Conservation (phyloP, 2,888 invertebrate species). For the Bursaphelenchus okinawaensis region DNA sequence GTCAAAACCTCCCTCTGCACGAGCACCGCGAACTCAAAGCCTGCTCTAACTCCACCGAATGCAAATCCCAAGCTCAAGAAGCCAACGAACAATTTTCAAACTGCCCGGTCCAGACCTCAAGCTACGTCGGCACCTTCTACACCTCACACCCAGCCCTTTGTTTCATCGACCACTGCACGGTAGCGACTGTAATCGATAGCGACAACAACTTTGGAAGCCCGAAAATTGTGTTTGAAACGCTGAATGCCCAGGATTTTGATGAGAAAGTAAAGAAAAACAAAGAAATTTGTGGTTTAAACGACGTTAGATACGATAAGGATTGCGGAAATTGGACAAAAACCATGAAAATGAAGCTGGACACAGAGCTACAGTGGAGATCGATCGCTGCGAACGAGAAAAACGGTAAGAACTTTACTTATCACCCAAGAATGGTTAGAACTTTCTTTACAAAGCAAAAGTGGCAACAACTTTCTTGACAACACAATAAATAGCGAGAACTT, state of each 20-base stretch:
- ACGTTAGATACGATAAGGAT: slow-evolving; percentile 12
- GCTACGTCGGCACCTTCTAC: slow-evolving; percentile 20
- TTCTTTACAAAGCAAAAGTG: too few relatives aligned
- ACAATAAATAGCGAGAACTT: too few relatives aligned
- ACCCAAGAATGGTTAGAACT: too few relatives aligned
- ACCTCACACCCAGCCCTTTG: slow-evolving; percentile 17
- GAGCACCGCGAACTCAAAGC: slow-evolving; percentile 16
- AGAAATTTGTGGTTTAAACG: slow-evolving; percentile 15
- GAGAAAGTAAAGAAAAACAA: background rate
- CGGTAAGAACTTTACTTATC: too few relatives aligned
- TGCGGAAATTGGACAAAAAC: slow-evolving; percentile 16
- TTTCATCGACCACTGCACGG: slow-evolving; percentile 25
- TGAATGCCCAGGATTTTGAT: slow-evolving; percentile 11
- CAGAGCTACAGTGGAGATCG: background rate
- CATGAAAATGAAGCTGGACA: slow-evolving; percentile 7
- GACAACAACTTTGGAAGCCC: slow-evolving; percentile 1
- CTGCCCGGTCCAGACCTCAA: slow-evolving; percentile 17
- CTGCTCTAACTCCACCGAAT: slow-evolving; percentile 9
- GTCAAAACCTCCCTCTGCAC: slow-evolving; percentile 2
- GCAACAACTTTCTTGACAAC: too few relatives aligned
- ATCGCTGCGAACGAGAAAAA: slow-evolving; percentile 8
- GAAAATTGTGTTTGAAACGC: slow-evolving; percentile 14
- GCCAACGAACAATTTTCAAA: slow-evolving; percentile 1
- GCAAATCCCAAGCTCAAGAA: slow-evolving; percentile 12
- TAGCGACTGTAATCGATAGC: slow-evolving; percentile 4